Percentiles rank a stretch among this genome's conserved stretches.
phyloP scores from a whole-genome alignment of 2,888 invertebrate genomes.

The Halocaridina rubra region DNA sequence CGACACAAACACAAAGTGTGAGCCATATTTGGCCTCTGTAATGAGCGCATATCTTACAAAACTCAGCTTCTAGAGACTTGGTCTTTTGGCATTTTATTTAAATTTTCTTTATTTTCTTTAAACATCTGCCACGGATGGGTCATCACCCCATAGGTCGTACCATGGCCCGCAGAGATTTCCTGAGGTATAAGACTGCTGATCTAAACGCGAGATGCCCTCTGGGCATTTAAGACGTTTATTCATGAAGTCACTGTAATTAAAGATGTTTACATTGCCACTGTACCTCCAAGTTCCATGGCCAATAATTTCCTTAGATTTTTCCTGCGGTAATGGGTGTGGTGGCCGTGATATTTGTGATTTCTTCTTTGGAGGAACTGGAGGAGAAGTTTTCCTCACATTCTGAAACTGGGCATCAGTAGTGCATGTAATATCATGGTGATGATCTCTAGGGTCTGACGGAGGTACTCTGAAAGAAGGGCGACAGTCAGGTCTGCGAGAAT shows the following conservation, averaged over 20 bases:
- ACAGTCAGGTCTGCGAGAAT: not conserved
- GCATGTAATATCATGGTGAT: not conserved
- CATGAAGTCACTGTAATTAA: conserved; percentile 65
- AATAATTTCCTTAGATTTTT: not conserved
- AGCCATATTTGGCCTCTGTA: not conserved
- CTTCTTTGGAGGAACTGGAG: conserved; percentile 20
- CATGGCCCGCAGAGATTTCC: conserved; percentile 80
- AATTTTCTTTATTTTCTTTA: not conserved
- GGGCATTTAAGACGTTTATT: conserved; percentile 66
- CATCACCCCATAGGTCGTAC: conserved; percentile 88
- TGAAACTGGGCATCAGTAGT: not conserved
- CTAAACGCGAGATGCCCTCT: conserved; percentile 66
- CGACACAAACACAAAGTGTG: not conserved
- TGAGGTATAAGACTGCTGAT: conserved; percentile 68
- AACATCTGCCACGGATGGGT: conserved; percentile 69
- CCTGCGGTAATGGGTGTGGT: not conserved
- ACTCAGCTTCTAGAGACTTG: not conserved
- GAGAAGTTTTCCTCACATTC: not conserved
- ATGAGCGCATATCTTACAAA: not conserved
- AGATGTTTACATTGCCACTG: conserved; percentile 41
- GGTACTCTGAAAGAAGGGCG: not conserved
- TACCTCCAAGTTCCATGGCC: not conserved
- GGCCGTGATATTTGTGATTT: not conserved
- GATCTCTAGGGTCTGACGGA: not conserved
- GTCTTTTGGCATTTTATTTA: not conserved